Conservation (phyloP, 2,888 invertebrate species). For the Scaptodrosophila latifasciaeformis region DNA sequence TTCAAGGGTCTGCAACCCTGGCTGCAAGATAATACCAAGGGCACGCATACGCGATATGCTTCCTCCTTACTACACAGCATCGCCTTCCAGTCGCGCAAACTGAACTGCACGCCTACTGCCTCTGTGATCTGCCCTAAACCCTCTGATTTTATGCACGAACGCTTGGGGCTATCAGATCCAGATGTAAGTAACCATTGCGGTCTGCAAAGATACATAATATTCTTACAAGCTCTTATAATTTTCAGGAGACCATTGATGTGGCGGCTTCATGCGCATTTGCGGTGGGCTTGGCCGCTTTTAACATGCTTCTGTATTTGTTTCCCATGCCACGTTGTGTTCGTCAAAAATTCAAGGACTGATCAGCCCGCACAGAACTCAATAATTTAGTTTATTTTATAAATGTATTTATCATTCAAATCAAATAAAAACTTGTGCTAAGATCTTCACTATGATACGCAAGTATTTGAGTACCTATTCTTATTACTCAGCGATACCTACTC, state of each 20-base stretch:
- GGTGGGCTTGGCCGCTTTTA: constrained; percentile 86
- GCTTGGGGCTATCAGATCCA: constrained; percentile 73
- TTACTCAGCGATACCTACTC: too few relatives aligned
- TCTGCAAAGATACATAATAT: constrained; percentile 35
- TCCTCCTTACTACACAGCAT: constrained; percentile 84
- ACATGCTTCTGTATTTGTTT: constrained; percentile 88
- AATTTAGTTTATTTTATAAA: constrained; percentile 13
- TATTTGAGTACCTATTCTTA: too few relatives aligned
- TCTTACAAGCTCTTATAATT: constrained; percentile 75
- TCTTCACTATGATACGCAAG: too few relatives aligned
- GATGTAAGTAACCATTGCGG: constrained; percentile 56
- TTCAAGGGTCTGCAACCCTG: constrained; percentile 87
- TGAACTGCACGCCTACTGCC: constrained; percentile 75
- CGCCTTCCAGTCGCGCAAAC: constrained; percentile 80
- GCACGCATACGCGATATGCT: constrained; percentile 87
- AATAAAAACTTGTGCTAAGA: too few relatives aligned
- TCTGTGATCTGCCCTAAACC: constrained; percentile 73
- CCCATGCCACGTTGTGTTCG: constrained; percentile 90
- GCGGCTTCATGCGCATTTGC: constrained; percentile 89
- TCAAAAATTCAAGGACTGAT: constrained; percentile 85
- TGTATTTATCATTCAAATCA: too few relatives aligned
- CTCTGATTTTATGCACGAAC: constrained; percentile 73
- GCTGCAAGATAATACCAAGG: constrained; percentile 86
- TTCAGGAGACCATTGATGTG: constrained; percentile 84
- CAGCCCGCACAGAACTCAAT: constrained; percentile 8